Evolutionary conservation across 2,797 vertebrate genomes (phyloP), one percentile per base, ranked within the genome.

Genomic region (Hoplostethus atlanticus): DNA sequence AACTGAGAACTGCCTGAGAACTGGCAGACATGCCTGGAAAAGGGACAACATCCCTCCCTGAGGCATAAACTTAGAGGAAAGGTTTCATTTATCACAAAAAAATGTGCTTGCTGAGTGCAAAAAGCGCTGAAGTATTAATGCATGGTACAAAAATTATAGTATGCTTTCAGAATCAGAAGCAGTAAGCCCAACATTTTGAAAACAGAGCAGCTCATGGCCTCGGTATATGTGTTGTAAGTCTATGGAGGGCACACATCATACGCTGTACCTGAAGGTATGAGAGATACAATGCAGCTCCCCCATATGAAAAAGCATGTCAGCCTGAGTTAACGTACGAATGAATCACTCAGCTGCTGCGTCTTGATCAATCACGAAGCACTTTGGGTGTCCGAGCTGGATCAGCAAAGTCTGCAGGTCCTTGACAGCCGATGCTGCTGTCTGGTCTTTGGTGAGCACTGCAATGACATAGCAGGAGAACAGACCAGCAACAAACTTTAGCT

Each of bases 1-100:
- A 81, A 89, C 9, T 56, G 84, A 87, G 85, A 80, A 66, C 72
- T 71, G 69, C 77, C 79, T 56, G 84, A 87, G 85, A 80, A 66
- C 72, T 71, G 69, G 79, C 79, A 78, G 69, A 77, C 66, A 1
- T n/a, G 12, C 15, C 60, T 76, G 72, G 72, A 76, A 78, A 72
- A 79, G 60, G 71, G 81, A 79, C 68, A 46, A 64, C 40, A 7
- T 68, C 10, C 7, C 57, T 74, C 69, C 68, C 77, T 70, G 56
- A 31, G 51, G 76, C 59, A 64, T 31, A 52, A 73, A 71, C 44
- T 71, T 28, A 1, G 46, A 79, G 47, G 60, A 71, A 75, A 62
- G 80, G 82, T 79, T 82, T 86, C 28, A 67, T 68, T 85, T 89
- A 80, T 81, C 76, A 81, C 58, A 5, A 44, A 46, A 58, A 79